These are phyloP conservation scores for Motacilla tschutschensis DNA, from an alignment of 2,113 vertebrate genomes.

Conservation along the genomic window DNA sequence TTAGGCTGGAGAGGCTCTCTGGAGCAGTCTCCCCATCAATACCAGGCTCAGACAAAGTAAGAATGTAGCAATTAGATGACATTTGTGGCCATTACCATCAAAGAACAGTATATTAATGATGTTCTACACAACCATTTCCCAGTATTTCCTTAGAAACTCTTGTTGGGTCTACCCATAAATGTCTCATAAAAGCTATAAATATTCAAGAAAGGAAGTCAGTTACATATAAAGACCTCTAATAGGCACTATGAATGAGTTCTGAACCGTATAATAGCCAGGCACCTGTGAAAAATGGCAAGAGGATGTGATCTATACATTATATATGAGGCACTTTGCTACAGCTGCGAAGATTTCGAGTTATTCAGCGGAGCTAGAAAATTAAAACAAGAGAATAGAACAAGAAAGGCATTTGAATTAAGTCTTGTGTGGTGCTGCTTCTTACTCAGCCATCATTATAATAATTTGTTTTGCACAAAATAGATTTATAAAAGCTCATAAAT, in stretches of 20 bases:
- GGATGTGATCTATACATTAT: constrained; percentile 65
- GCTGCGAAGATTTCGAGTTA: constrained; percentile 46
- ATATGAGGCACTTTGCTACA: constrained; percentile 60
- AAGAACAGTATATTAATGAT: constrained; percentile 56
- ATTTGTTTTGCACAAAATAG: constrained; percentile 48
- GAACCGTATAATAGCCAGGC: constrained; percentile 53
- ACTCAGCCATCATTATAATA: background rate
- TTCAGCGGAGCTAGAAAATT: constrained; percentile 18
- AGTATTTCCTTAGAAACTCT: constrained; percentile 63
- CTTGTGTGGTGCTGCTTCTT: background rate
- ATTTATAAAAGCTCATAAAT: constrained; percentile 39
- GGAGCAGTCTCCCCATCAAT: constrained; percentile 15
- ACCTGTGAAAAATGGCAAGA: constrained; percentile 64
- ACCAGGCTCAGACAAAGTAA: background rate
- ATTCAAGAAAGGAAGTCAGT: constrained; percentile 68
- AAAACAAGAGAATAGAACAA: constrained; percentile 26
- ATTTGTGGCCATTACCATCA: constrained; percentile 59
- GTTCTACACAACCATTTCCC: constrained; percentile 59
- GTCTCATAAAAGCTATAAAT: constrained; percentile 70
- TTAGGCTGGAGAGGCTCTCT: background rate
- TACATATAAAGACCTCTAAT: constrained; percentile 66
- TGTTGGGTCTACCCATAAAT: constrained; percentile 63
- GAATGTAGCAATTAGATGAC: constrained; percentile 42
- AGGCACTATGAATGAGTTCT: constrained; percentile 61
- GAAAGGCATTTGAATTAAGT: constrained; percentile 8